These are phyloP conservation scores for Morpho helenor DNA, from an alignment of 2,888 invertebrate genomes.

Conservation along the genomic window DNA sequence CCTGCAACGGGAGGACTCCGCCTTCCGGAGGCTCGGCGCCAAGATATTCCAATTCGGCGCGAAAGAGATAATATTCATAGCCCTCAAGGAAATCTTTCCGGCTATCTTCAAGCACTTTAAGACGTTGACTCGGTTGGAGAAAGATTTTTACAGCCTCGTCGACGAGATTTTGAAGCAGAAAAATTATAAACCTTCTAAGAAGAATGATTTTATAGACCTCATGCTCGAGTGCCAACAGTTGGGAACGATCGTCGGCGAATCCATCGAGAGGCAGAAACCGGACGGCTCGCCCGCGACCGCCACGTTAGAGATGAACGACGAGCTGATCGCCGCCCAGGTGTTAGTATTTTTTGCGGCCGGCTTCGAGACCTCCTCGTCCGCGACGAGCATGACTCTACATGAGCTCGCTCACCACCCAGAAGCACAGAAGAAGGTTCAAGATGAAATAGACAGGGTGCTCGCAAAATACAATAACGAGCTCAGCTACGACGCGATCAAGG, in stretches of 20 bases:
- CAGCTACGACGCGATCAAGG: conserved; percentile 49
- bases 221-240: conserved; percentile 41
- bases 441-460: conserved; percentile 53
- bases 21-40: conserved; percentile 36
- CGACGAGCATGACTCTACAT: conserved; percentile 55
- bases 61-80: conserved; percentile 30
- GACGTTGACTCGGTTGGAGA: conserved; percentile 23
- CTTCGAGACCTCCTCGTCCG: conserved; percentile 66
- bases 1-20: conserved; percentile 39
- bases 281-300: conserved; percentile 43
- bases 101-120: conserved; percentile 29
- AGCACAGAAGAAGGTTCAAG: conserved; percentile 49
- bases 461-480: conserved; percentile 46
- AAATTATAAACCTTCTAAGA: conserved; percentile 43
- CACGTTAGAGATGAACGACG: conserved; percentile 43
- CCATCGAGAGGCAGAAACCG: conserved; percentile 41
- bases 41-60: conserved; percentile 35
- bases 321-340: conserved; percentile 48
- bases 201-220: conserved; percentile 45
- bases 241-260: conserved; percentile 49
- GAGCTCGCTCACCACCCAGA: conserved; percentile 58
- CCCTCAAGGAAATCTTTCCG: conserved; percentile 42
- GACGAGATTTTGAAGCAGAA: conserved; percentile 42
- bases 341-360: conserved; percentile 64
- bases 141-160: conserved; percentile 35